phyloP scores from a whole-genome alignment of 2,797 vertebrate species.

The Channallabes apus region DNA sequence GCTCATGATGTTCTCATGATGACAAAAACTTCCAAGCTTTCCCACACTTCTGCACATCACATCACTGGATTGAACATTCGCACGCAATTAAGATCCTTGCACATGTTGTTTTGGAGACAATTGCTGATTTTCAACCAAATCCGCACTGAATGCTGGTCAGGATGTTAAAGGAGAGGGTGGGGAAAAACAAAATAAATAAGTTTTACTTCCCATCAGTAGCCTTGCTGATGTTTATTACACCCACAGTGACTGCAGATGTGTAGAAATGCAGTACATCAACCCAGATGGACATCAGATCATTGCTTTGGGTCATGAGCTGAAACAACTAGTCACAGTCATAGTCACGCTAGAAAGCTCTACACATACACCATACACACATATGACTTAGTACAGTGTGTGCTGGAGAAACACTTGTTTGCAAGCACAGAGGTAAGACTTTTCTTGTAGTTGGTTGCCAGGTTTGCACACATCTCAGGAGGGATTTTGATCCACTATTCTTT shows the following conservation, averaged over 20 bases:
- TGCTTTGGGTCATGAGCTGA: no score
- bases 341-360: no score
- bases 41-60: not conserved
- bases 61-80: conserved; percentile 6
- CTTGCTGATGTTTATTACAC: not conserved
- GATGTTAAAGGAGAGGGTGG: not conserved
- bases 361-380: no score
- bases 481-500: no score
- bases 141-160: not conserved
- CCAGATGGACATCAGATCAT: not conserved
- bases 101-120: not conserved
- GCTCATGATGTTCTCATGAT: not conserved
- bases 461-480: no score
- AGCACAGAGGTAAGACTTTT: no score
- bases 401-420: no score
- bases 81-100: not conserved
- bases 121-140: not conserved
- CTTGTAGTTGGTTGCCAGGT: no score
- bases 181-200: not conserved
- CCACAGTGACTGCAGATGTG: not conserved
- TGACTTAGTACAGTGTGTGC: no score
- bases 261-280: not conserved
- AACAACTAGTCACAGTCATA: no score
- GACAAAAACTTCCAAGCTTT: not conserved
- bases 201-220: no score